phyloP scores from a whole-genome alignment of 2,113 vertebrate genomes.

The Lycocorax pyrrhopterus region DNA sequence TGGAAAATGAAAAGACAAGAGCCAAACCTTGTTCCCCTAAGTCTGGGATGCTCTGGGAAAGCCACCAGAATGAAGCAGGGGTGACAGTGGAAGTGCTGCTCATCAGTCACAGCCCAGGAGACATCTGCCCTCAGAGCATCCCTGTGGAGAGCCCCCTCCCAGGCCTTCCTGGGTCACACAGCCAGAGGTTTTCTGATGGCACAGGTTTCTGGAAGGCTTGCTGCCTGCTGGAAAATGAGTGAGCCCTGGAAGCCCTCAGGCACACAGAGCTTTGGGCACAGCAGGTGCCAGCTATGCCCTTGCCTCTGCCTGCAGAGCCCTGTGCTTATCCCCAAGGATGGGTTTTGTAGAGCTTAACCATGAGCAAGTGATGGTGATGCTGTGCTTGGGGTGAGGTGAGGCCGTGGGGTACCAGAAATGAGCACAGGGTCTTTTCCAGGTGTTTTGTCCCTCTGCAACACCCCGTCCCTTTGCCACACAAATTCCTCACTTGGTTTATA shows the following conservation, averaged over 20 bases:
- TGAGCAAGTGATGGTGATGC: background rate
- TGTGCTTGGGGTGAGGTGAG: accelerated
- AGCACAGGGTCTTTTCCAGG: background rate
- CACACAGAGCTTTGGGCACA: accelerated
- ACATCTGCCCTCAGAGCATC: slow-evolving; percentile 72
- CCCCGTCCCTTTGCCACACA: background rate
- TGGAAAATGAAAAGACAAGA: background rate
- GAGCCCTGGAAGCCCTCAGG: background rate
- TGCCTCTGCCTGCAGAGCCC: background rate
- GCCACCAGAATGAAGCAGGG: background rate
- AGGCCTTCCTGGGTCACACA: slow-evolving; percentile 56
- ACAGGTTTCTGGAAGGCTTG: slow-evolving; percentile 77
- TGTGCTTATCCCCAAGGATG: background rate
- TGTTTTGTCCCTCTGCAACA: background rate
- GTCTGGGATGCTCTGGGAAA: background rate
- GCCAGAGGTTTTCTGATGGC: slow-evolving; percentile 71
- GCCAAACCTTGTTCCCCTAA: background rate
- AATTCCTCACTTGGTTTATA: background rate
- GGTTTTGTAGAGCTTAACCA: background rate
- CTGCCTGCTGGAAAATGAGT: slow-evolving; percentile 59
- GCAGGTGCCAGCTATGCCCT: background rate
- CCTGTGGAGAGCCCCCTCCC: slow-evolving; percentile 38
- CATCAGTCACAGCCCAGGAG: background rate
- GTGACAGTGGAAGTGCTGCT: background rate
- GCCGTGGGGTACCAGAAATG: background rate